Conservation (phyloP, 2,888 invertebrate genomes). For the Diachrysia chrysitis region DNA sequence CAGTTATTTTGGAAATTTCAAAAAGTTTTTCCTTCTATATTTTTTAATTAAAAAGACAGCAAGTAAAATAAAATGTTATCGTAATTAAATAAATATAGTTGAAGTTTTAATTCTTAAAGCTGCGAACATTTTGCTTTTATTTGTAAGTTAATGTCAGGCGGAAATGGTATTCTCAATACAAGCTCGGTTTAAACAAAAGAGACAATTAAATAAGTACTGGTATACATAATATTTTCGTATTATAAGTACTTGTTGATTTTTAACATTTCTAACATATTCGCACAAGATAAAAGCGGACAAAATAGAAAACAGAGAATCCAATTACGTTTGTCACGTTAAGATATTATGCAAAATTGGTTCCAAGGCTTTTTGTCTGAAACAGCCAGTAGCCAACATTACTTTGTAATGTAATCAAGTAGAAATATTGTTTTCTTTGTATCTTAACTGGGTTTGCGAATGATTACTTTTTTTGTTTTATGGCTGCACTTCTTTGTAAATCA, state of each 20-base stretch:
- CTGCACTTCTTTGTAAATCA: slow-evolving; percentile 38
- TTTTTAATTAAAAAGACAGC: too few species aligned
- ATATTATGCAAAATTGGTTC: slow-evolving; percentile 84
- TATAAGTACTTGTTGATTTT: slow-evolving; percentile 46
- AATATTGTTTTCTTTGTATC: slow-evolving; percentile 58
- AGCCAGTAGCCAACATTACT: slow-evolving; percentile 59
- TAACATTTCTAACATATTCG: slow-evolving; percentile 46
- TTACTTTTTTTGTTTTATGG: slow-evolving; percentile 25
- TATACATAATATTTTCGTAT: slow-evolving; percentile 1
- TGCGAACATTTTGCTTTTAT: too few species aligned
- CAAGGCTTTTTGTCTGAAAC: slow-evolving; percentile 77
- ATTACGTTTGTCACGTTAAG: slow-evolving; percentile 84
- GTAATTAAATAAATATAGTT: too few species aligned
- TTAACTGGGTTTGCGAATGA: slow-evolving; percentile 35
- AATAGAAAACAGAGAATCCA: slow-evolving; percentile 79
- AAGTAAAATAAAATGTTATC: too few species aligned
- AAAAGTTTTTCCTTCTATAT: too few species aligned
- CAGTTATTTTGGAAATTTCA: too few species aligned
- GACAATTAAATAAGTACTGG: too few species aligned
- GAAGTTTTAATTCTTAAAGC: too few species aligned
- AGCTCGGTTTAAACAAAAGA: too few species aligned
- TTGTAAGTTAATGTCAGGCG: too few species aligned
- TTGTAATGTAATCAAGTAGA: slow-evolving; percentile 61
- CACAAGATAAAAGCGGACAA: slow-evolving; percentile 51
- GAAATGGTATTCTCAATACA: too few species aligned